Base-by-base conservation (phyloP, 2,113 vertebrate species). In the Eublepharis macularius region DNA sequence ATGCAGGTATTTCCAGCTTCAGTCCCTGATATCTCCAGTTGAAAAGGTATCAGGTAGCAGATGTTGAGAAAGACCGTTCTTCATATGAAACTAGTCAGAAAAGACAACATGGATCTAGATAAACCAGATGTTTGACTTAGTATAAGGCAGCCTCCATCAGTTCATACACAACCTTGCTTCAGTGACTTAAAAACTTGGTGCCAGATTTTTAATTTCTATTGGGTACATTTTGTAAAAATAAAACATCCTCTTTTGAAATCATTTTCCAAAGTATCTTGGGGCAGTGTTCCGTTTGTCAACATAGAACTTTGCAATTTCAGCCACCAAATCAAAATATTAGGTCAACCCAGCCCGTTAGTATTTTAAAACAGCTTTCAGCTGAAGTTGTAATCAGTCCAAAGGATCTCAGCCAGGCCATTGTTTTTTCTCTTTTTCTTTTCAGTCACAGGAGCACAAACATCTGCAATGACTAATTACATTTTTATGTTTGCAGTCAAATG, bases 231-330 rank as follows among this genome's bases (percentile, higher is more conserved):
- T 79, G 5, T 11, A 70, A 72, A 43, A 70, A 66, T 29, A n/a
- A 66, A 29, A 21, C 65, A 43, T 87, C 13, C 43, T 7, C 63
- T 93, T 87, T 85, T 29, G 79, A 86, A 82, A 72, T 76, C 86
- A 1, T 77, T 63, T 29, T 11, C 1, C 51, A 43, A 74, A 81
- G 39, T 4, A 68, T 76, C 14, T 43, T 39, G 2, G 84, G 32
- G 47, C 74, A 85, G 70, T 10, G 77, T 86, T 88, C 80, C 82
- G n/a, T 10, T 9, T 91, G 63, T 1, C 60, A 84, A 26, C 2
- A 24, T 41, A 36, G 26, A 60, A 14, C 13, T 24, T 54, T 81
- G 45, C 34, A 82, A 77, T 57, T 89, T 93, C 21, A 86, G 26
- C 51, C 73, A 45, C 17, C 63, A 47, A 36, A 11, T 29, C 51